Percentiles rank a stretch among this genome's conserved stretches.
These are phyloP conservation scores for Ruditapes philippinarum DNA, from an alignment of 1,140 invertebrate genomes.

Conservation along the genomic window DNA sequence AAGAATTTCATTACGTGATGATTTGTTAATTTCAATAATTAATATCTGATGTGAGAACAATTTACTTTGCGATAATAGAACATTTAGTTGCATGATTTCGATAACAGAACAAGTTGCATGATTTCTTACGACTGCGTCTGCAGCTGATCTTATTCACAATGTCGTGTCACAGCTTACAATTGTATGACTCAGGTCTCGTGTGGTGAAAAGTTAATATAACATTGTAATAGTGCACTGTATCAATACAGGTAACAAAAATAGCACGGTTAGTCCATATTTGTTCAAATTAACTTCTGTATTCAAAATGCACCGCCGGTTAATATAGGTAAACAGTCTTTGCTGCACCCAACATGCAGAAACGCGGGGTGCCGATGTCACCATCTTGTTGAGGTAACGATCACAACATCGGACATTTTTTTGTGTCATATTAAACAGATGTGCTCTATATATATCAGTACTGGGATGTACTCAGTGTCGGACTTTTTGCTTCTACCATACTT, in stretches of 20 bases:
- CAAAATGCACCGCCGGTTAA: too few species aligned
- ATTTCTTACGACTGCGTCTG: background rate
- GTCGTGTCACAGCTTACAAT: background rate
- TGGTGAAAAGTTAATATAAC: background rate
- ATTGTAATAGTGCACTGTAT: background rate
- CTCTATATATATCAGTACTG: too few species aligned
- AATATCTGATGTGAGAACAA: background rate
- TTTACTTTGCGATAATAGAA: too few species aligned
- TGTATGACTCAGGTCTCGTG: background rate
- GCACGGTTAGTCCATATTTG: constrained; percentile 2
- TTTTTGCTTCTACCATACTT: too few species aligned
- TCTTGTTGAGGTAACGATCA: too few species aligned
- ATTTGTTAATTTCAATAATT: background rate
- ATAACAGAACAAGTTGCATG: background rate
- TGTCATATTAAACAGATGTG: too few species aligned
- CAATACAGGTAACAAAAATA: background rate
- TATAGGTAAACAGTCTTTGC: too few species aligned
- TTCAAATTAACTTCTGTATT: background rate
- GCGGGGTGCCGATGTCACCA: too few species aligned
- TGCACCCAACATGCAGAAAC: too few species aligned
- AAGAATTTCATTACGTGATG: background rate
- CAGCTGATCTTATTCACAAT: constrained; percentile 18
- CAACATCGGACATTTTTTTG: too few species aligned
- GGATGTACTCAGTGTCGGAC: too few species aligned
- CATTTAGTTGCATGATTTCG: too few species aligned